Evolutionary conservation across 2,113 vertebrate species (phyloP).

Genomic region (Poeciliopsis retropinna): DNA sequence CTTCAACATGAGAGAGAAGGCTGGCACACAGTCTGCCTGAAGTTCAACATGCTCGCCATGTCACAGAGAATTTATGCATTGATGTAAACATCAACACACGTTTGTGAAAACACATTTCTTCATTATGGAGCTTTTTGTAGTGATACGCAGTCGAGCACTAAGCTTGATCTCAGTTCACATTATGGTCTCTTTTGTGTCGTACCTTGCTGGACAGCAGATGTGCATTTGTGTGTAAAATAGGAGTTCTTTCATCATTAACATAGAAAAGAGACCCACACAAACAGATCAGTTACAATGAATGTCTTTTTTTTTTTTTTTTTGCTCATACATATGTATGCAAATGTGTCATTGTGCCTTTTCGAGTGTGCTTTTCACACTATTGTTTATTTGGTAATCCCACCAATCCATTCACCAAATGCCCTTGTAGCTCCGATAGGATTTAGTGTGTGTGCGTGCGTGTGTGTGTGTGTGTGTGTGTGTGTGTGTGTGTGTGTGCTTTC

Average conservation of each 20-base stretch:
- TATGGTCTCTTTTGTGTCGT: background rate
- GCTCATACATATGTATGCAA: slow-evolving; percentile 14
- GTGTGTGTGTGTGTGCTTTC: slow-evolving; percentile 4
- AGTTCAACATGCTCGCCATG: slow-evolving; percentile 3
- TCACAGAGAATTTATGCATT: background rate
- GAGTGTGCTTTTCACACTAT: slow-evolving; percentile 45
- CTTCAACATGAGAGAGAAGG: slow-evolving; percentile 36
- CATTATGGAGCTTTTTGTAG: background rate
- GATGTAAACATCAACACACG: background rate
- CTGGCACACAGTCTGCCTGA: slow-evolving; percentile 8
- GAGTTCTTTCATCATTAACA: slow-evolving; percentile 38
- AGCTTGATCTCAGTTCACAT: no score
- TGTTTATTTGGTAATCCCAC: slow-evolving; percentile 66
- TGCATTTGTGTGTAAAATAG: slow-evolving; percentile 7
- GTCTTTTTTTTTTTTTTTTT: slow-evolving; percentile 1
- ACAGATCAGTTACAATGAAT: slow-evolving; percentile 14
- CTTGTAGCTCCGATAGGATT: slow-evolving; percentile 47
- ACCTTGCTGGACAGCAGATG: slow-evolving; percentile 3
- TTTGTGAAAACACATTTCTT: slow-evolving; percentile 2
- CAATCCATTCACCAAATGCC: slow-evolving; percentile 47
- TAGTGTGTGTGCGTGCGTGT: slow-evolving; percentile 17
- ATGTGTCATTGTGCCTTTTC: slow-evolving; percentile 22
- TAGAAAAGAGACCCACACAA: slow-evolving; percentile 41
- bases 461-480: background rate
- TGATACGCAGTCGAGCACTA: background rate